Evolutionary conservation across 2,888 invertebrate species (phyloP), one percentile per base, ranked within the genome.

Genomic region (Bembecia ichneumoniformis): DNA sequence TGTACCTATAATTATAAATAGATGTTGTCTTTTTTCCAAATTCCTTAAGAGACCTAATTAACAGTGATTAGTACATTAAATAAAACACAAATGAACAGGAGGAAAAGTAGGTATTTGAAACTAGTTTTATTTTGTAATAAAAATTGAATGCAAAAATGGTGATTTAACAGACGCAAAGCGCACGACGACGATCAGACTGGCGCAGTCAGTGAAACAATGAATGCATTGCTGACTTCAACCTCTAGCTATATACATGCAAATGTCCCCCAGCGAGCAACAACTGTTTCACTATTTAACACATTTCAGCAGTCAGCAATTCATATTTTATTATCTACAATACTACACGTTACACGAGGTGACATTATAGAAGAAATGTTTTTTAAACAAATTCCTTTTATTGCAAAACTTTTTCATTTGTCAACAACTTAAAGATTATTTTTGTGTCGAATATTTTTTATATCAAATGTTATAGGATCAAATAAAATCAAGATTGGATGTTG

Each of bases 211-310:
- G 16, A 15, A 45, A 15, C 11, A 49, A 35, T 20, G 17, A 35
- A n/a, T 49, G 49, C 45, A 45, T 16, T 45, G 49, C 49, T 45
- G 49, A 49, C 49, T 15, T 17, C 48, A 43, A 36, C 4, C 15
- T 45, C 13, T 4, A 17, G 45, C 45, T 35, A 49, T 49, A 49
- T 35, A 35, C 44, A 49, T 49, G 49, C 49, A 45, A 49, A 49
- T 45, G 35, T 0, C 17, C 16, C 10, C 43, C 16, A n/a, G 34
- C 49, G 44, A 15, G 20, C 45, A 45, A 49, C 44, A 45, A 49
- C 45, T 44, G 45, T 35, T 49, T 34, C 45, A 35, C 44, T 45
- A 16, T 45, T 35, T 45, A 35, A 49, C 47, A 28, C 35, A 15
- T 49, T 49, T 28, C 34, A 17, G 15, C 43, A 17, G 43, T 45